Percentiles rank a stretch among this genome's conserved stretches.
phyloP scores from a whole-genome alignment of 2,888 invertebrate species.

The Augiades crinisus region DNA sequence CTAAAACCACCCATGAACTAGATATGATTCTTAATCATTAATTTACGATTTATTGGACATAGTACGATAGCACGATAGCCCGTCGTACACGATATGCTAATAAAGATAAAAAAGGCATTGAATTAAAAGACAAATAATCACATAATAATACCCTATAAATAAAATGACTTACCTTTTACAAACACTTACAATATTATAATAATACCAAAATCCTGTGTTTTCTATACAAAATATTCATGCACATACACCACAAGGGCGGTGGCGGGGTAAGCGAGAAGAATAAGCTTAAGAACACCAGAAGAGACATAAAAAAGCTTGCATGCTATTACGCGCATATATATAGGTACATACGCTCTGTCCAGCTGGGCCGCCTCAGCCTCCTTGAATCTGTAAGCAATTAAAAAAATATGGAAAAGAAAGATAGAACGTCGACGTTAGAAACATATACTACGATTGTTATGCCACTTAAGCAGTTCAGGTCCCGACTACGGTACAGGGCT shows the following conservation, averaged over 20 bases:
- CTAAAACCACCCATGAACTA: too few species aligned
- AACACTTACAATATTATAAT: too few species aligned
- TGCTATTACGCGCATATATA: constrained; percentile 59
- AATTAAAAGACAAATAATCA: too few species aligned
- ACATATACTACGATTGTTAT: constrained; percentile 46
- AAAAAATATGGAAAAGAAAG: constrained; percentile 76
- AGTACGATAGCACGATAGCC: too few species aligned
- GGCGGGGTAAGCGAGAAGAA: constrained; percentile 41
- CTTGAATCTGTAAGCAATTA: constrained; percentile 91
- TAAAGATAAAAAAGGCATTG: too few species aligned
- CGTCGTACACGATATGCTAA: too few species aligned
- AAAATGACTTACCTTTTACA: neutral
- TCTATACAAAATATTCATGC: constrained; percentile 15
- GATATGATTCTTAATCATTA: too few species aligned
- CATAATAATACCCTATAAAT: neutral
- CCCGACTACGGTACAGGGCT: constrained; percentile 47
- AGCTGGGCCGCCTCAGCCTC: constrained; percentile 89
- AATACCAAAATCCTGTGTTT: too few species aligned
- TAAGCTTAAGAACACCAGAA: constrained; percentile 43
- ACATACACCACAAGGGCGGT: neutral
- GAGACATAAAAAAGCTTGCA: constrained; percentile 49
- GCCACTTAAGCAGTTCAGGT: constrained; percentile 59
- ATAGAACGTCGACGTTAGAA: constrained; percentile 59
- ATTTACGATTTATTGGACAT: too few species aligned
- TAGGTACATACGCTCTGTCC: constrained; percentile 91